These are phyloP conservation scores for Pandemis heparana DNA, from an alignment of 2,888 invertebrate species.

Conservation along the genomic window DNA sequence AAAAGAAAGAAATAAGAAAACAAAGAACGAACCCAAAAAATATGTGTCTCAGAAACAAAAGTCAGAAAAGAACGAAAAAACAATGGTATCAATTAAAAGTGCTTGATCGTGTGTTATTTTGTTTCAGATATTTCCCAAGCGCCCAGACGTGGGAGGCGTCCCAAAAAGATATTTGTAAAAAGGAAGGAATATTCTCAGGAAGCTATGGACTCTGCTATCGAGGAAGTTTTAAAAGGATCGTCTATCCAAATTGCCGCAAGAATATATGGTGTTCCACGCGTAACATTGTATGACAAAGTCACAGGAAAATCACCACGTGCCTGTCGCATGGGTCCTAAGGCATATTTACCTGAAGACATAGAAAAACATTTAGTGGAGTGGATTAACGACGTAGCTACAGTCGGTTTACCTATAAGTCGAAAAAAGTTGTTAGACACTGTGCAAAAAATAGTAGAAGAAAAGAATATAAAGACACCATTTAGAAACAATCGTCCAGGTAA, in stretches of 20 bases:
- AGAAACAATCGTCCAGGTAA: slow-evolving; percentile 7
- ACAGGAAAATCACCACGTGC: not conserved
- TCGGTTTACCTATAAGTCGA: not conserved
- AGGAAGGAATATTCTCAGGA: not conserved
- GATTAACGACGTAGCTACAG: not conserved
- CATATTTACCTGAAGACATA: slow-evolving; percentile 2
- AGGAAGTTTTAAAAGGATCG: not conserved
- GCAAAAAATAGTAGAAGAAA: slow-evolving; percentile 1
- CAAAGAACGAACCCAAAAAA: too few relatives aligned
- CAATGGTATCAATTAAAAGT: too few relatives aligned
- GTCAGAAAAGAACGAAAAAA: too few relatives aligned
- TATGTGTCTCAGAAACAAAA: too few relatives aligned
- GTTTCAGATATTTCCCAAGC: not conserved
- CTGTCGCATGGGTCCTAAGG: slow-evolving; percentile 7
- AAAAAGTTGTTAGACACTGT: not conserved
- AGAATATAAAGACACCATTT: slow-evolving; percentile 2
- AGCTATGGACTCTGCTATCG: not conserved
- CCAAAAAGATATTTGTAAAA: not conserved
- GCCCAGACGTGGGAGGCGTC: too few relatives aligned
- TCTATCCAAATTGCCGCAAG: not conserved
- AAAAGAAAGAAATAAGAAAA: too few relatives aligned
- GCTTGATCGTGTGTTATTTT: not conserved
- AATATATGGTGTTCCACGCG: not conserved
- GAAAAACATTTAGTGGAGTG: not conserved
- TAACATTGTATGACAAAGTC: not conserved